Evolutionary conservation across 2,113 vertebrate genomes (phyloP).

Genomic region (Nerophis lumbriciformis): DNA sequence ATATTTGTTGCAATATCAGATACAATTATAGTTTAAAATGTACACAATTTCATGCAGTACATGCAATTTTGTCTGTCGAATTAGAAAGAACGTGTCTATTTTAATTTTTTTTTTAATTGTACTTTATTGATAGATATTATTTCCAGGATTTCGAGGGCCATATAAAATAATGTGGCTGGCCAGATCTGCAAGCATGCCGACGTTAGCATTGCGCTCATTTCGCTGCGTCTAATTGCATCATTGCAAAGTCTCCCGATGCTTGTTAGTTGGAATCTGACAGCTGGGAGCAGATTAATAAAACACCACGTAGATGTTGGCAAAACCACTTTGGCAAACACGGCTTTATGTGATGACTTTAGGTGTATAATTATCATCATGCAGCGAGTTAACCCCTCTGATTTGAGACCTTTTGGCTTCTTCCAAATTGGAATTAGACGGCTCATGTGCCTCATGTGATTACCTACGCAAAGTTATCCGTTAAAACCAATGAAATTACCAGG

Average conservation of each 20-base stretch:
- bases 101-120: too few relatives aligned
- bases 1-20: too few relatives aligned
- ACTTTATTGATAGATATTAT: too few relatives aligned
- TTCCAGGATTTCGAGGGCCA: too few relatives aligned
- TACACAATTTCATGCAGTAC: too few relatives aligned
- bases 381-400: constrained; percentile 13
- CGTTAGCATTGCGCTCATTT: neutral
- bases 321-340: constrained; percentile 18
- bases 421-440: constrained; percentile 11
- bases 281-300: constrained; percentile 16
- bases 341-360: constrained; percentile 33
- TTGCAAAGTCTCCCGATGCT: neutral
- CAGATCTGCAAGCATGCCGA: neutral
- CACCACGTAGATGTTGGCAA: constrained; percentile 11
- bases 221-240: neutral
- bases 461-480: neutral
- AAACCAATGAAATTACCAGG: neutral
- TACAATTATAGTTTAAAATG: too few relatives aligned
- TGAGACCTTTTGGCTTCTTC: constrained; percentile 2
- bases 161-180: too few relatives aligned
- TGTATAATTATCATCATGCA: constrained; percentile 34
- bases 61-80: too few relatives aligned
- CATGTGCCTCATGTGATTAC: constrained; percentile 1
- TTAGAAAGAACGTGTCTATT: too few relatives aligned
- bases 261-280: constrained; percentile 1